Conservation (phyloP, 2,888 invertebrate species). For the Hypolimnas misippus region DNA sequence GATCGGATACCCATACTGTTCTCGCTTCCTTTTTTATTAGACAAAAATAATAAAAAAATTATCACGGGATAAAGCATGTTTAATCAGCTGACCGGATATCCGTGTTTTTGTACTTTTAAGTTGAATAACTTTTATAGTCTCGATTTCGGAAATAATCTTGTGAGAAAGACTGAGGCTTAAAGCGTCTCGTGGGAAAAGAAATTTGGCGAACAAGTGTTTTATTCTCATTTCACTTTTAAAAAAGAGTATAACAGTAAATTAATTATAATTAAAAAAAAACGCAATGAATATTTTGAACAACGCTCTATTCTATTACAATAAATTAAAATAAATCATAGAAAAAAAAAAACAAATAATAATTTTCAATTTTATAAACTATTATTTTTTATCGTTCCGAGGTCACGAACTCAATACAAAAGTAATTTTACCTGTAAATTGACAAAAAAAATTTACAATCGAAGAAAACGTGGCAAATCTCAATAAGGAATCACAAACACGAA, state of each 20-base stretch:
- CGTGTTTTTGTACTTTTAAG: conserved; percentile 29
- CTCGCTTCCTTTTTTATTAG: conserved; percentile 22
- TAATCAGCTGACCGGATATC: conserved; percentile 41
- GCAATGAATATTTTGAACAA: too few relatives aligned
- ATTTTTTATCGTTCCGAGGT: conserved; percentile 1
- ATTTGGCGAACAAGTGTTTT: conserved; percentile 8
- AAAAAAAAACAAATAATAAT: neutral
- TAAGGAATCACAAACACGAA: too few relatives aligned
- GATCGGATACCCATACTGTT: conserved; percentile 24
- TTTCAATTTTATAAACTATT: neutral
- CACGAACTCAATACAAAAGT: neutral
- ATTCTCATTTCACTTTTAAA: neutral
- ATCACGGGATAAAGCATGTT: conserved; percentile 15
- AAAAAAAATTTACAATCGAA: neutral
- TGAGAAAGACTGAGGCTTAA: conserved; percentile 1
- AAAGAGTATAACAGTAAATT: neutral
- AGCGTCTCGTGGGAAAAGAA: conserved; percentile 16
- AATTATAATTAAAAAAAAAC: neutral
- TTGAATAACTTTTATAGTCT: conserved; percentile 21
- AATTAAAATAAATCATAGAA: neutral
- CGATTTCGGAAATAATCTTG: conserved; percentile 18
- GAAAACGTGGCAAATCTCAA: neutral
- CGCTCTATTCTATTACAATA: neutral
- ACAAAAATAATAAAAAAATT: conserved; percentile 19
- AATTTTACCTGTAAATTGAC: neutral